Base-by-base conservation (phyloP, 2,113 vertebrate genomes). In the Nanorana parkeri region DNA sequence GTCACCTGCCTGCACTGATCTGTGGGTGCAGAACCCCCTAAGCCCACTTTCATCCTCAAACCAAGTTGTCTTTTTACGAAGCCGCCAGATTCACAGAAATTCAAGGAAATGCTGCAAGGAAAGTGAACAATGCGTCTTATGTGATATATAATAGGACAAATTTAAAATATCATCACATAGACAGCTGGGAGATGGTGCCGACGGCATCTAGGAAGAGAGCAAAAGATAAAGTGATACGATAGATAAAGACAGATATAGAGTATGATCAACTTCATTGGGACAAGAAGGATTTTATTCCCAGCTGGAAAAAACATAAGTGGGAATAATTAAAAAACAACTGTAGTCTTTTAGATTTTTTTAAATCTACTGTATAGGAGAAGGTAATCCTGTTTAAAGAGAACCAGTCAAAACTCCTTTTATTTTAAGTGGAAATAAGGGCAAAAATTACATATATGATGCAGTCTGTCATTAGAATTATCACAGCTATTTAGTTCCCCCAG, bases 1-100 rank as follows among this genome's bases (percentile, higher is more conserved):
- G 51, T 74, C 80, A 81, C 60, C 24, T 81, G 72, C 28, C 72
- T 67, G 17, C 26, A 63, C 28, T 60, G 51, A 66, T 56, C 61
- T 60, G 52, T 67, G 54, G 72, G 52, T 75, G 61, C 51, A 24
- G 13, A 76, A 29, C 63, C 72, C 71, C 63, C 60, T 75, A 58
- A 20, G 65, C 61, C 28, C 21, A 2, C 80, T 82, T 68, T 82
- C 71, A 75, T 82, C 71, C 71, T 6, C 11, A 24, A 58, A 47
- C 21, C 29, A 6, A 6, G 17, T 21, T n/a, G 20, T 56, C 16
- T 56, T 58, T 47, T 47, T 67, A 75, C 41, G 20, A 17, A 23
- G 41, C 47, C 28, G 17, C 47, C 11, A 36, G 20, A 66, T 81
- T 28, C 52, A 17, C 51, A 56, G 28, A 41, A 54, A 68, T 24